Conservation (phyloP, 2,113 vertebrate genomes). For the Xiphias gladius region DNA sequence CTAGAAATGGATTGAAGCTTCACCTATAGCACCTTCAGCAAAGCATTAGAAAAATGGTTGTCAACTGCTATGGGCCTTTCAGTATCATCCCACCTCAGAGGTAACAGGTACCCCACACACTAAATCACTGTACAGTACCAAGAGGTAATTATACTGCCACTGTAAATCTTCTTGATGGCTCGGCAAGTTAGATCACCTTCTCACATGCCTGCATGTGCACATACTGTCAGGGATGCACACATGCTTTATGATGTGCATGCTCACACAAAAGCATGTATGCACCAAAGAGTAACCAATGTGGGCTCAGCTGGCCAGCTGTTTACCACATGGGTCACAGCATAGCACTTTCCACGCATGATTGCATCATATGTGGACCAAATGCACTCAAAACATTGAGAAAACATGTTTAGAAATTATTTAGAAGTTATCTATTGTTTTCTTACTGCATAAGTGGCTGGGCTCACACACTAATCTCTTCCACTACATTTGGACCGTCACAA, state of each 20-base stretch:
- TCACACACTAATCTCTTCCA: not conserved
- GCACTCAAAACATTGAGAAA: too few species aligned
- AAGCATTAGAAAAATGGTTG: slow-evolving; percentile 63
- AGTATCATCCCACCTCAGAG: slow-evolving; percentile 58
- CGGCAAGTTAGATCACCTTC: slow-evolving; percentile 52
- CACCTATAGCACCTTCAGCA: slow-evolving; percentile 55
- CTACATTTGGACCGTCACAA: not conserved
- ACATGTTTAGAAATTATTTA: not conserved
- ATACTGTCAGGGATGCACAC: slow-evolving; percentile 44
- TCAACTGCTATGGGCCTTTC: slow-evolving; percentile 51
- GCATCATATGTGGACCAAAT: slow-evolving; percentile 23
- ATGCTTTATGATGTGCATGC: slow-evolving; percentile 46
- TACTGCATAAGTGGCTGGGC: not conserved
- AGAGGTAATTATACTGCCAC: slow-evolving; percentile 68
- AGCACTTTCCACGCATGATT: not conserved
- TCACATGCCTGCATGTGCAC: not conserved
- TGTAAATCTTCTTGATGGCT: slow-evolving; percentile 62
- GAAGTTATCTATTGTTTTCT: not conserved
- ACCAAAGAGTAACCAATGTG: slow-evolving; percentile 20
- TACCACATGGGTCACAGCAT: slow-evolving; percentile 32
- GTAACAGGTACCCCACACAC: slow-evolving; percentile 49
- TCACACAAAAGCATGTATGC: slow-evolving; percentile 27
- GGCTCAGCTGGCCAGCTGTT: slow-evolving; percentile 70
- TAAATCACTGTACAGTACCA: slow-evolving; percentile 59
- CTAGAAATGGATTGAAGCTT: slow-evolving; percentile 52